Evolutionary conservation across 2,797 vertebrate species (phyloP).

Genomic region (Chromobotia macracanthus): DNA sequence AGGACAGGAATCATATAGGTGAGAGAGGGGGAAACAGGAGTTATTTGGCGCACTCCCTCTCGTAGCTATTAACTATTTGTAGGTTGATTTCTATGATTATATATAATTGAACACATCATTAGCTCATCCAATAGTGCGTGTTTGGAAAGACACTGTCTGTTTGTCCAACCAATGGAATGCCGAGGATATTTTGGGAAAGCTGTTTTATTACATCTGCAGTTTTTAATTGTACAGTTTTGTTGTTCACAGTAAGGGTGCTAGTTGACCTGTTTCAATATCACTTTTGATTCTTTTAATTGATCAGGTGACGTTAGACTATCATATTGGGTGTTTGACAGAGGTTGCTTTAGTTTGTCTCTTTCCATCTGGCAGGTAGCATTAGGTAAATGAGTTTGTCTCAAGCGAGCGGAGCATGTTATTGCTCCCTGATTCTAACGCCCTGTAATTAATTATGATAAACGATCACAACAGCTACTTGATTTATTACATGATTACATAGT

Average conservation of each 20-base stretch:
- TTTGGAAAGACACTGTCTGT: no score
- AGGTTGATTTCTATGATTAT: no score
- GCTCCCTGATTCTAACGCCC: conserved; percentile 7
- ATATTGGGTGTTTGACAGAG: conserved; percentile 14
- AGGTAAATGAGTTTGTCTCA: conserved; percentile 42
- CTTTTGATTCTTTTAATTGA: conserved; percentile 2
- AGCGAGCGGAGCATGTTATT: conserved; percentile 42
- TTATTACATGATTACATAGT: conserved; percentile 29
- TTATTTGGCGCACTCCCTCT: no score
- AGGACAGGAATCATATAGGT: no score
- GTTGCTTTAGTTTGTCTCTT: conserved; percentile 25
- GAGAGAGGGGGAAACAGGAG: no score
- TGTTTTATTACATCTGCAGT: no score
- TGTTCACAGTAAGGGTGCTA: background rate
- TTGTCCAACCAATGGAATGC: no score
- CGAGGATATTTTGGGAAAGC: no score
- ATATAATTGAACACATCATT: no score
- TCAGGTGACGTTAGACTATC: background rate
- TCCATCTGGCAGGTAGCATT: conserved; percentile 25
- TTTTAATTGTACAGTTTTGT: background rate
- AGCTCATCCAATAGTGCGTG: no score
- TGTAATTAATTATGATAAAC: conserved; percentile 42
- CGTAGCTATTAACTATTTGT: no score
- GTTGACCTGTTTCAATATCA: background rate
- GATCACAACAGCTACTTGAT: conserved; percentile 28